Base-by-base conservation (phyloP, 2,888 invertebrate species). In the Stenodera caucasica region DNA sequence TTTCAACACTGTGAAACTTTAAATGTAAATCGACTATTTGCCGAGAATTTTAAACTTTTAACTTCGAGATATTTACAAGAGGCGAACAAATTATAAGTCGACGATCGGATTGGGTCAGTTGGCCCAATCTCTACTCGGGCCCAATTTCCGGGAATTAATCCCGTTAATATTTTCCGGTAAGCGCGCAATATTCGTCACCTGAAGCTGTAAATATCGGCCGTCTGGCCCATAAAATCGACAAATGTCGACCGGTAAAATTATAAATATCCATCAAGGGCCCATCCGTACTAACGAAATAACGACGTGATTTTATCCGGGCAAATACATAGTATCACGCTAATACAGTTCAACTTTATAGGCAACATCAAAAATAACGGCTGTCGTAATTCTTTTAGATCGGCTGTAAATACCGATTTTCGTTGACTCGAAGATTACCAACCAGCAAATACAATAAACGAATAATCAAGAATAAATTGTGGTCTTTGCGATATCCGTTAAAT, bases 401-500 rank as follows among this genome's bases (percentile, higher is more conserved):
- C 23, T 15, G 33, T 53, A 21, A 57, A 57, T 37, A 52, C n/a
- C 33, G 26, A 33, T 26, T 60, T 26, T 55, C 50, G 30, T 55
- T 12, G 49, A 33, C 6, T 32, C 30, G 18, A 49, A 40, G 32
- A 37, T 52, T 55, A 55, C 45, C 33, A 55, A 9, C 21, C 29
- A 15, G 12, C 32, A 52, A 33, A 60, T 50, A 56, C 29, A 53
- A 18, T 33, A 33, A 53, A 53, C 49, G 57, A 49, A 50, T 50
- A 45, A 40, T 49, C 49, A 32, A 52, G 53, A 15, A n/a, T 15
- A 37, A 37, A 37, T n/a, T n/a, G 33, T 32, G 30, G 50, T 57
- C 57, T 57, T 33, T 50, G n/a, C n/a, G n/a, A n/a, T 57, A 57
- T 49, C 50, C 50, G 51, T 50, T 56, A 53, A 56, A 57, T 61